These are phyloP conservation scores for Astreopora myriophthalma DNA, from an alignment of 64 coral and sea anemone genomes.

Conservation along the genomic window DNA sequence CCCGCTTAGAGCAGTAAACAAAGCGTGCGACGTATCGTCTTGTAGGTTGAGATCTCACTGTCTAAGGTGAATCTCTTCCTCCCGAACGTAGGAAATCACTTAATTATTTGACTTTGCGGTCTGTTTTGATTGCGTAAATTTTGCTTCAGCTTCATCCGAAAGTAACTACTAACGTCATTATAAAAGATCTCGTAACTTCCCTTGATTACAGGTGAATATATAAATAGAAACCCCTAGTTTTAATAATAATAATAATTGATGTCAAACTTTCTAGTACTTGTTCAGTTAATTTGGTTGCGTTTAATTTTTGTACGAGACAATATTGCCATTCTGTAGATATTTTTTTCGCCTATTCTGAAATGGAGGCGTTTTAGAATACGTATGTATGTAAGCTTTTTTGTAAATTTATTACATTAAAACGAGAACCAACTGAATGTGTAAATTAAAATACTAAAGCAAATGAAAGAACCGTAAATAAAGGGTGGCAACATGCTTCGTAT, in stretches of 20 bases:
- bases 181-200: no score
- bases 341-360: not conserved
- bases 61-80: no score
- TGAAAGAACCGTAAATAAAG: not conserved
- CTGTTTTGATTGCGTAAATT: not conserved
- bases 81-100: no score
- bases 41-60: no score
- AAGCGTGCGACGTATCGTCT: no score
- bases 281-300: no score
- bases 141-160: not conserved
- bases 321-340: constrained; percentile 3
- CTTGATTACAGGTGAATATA: not conserved
- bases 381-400: constrained; percentile 40
- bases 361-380: not conserved
- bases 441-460: constrained; percentile 22
- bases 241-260: no score
- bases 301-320: not conserved
- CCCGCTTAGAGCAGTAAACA: no score
- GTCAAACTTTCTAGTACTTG: no score
- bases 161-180: not conserved
- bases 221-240: constrained; percentile 5
- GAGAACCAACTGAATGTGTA: constrained; percentile 11
- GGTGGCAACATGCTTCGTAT: not conserved
- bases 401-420: constrained; percentile 11
- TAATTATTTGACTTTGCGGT: not conserved